Percentiles rank a stretch among this genome's conserved stretches.
phyloP scores from a whole-genome alignment of 2,888 invertebrate genomes.

The Acholoe squamosa region DNA sequence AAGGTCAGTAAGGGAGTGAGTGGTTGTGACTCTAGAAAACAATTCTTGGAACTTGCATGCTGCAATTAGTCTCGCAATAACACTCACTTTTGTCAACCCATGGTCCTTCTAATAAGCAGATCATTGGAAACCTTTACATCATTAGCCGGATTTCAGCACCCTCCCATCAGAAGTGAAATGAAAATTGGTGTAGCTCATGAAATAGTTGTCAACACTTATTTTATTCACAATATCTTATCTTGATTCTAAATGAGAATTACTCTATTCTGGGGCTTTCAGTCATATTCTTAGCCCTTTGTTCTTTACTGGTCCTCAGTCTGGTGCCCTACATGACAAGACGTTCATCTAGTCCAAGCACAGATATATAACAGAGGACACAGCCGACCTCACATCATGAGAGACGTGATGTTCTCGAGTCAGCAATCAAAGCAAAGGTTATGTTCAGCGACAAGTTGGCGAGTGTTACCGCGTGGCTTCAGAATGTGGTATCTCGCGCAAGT shows the following conservation, averaged over 20 bases:
- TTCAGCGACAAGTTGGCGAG: conserved; percentile 28
- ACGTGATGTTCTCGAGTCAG: not conserved
- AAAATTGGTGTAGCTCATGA: too few species aligned
- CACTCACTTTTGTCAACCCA: not conserved
- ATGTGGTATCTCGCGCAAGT: not conserved
- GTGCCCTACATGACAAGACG: not conserved
- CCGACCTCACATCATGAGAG: not conserved
- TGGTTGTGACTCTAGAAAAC: not conserved
- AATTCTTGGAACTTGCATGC: not conserved
- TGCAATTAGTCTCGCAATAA: conserved; percentile 1
- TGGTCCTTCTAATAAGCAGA: not conserved
- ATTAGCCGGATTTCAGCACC: not conserved
- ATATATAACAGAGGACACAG: conserved; percentile 8
- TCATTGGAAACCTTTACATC: not conserved
- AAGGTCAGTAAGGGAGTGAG: not conserved
- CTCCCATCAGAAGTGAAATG: not conserved
- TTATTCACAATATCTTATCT: too few species aligned
- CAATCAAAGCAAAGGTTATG: conserved; percentile 6
- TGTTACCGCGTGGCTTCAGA: conserved; percentile 1
- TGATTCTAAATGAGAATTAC: too few species aligned
- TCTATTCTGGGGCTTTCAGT: too few species aligned
- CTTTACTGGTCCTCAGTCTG: not conserved
- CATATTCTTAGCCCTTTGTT: too few species aligned
- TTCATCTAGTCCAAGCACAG: conserved; percentile 13
- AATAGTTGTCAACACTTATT: too few species aligned